phyloP scores from a whole-genome alignment of 64 coral and sea anemone species.

The Montipora cactus region DNA sequence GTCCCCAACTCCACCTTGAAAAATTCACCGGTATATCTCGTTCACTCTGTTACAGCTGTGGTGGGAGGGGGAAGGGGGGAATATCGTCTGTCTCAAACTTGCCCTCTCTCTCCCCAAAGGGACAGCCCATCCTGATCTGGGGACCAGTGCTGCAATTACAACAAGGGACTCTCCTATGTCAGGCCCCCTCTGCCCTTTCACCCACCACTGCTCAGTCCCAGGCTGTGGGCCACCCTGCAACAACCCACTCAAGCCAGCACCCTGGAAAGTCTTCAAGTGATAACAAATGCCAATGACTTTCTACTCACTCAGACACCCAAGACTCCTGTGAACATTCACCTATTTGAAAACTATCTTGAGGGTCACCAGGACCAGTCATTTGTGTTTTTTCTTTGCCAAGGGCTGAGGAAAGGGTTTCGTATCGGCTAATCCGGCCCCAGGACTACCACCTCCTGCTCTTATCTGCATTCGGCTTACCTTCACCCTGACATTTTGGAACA shows the following conservation, averaged over 20 bases:
- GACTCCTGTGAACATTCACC: slow-evolving; percentile 15
- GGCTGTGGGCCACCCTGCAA: background rate
- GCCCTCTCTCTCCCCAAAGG: background rate
- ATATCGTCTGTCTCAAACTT: too few species aligned
- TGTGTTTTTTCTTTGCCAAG: background rate
- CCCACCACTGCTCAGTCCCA: background rate
- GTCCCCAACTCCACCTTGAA: too few species aligned
- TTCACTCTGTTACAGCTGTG: too few species aligned
- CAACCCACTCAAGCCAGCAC: background rate
- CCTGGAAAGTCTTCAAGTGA: slow-evolving; percentile 9
- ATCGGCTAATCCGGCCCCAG: background rate
- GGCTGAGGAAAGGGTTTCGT: background rate
- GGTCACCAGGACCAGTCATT: background rate
- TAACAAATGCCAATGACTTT: background rate
- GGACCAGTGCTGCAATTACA: background rate
- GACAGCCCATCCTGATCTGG: background rate
- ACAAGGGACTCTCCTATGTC: background rate
- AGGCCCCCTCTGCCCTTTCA: background rate
- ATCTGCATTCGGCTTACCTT: background rate
- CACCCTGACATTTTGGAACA: background rate
- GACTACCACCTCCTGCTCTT: background rate
- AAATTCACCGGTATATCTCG: too few species aligned
- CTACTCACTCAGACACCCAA: background rate
- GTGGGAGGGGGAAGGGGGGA: too few species aligned
- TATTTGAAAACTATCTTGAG: background rate